Base-by-base conservation (phyloP, 2,888 invertebrate genomes). In the Drosophila suboccidentalis region DNA sequence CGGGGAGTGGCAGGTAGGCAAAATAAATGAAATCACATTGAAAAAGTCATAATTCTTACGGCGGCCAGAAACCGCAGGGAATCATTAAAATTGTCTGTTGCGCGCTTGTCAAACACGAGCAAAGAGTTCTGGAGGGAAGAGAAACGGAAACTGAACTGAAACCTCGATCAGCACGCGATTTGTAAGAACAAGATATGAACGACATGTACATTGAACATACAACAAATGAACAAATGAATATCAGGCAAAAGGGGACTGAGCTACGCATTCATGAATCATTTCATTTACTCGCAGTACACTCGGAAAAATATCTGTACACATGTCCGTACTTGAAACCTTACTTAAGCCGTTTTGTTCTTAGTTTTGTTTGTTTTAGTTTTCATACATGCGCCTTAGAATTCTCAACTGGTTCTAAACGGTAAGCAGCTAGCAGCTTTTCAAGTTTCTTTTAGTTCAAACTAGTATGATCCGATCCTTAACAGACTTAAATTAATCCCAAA, bases 171-270 rank as follows among this genome's bases (percentile, higher is more conserved):
- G 89, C 86, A 87, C 78, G 86, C 87, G 89, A 86, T 86, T 86
- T 86, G 87, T 86, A 80, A 68, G 74, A 87, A 88, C 86, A 88
- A 80, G 89, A 86, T 88, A 83, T 71, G 78, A 87, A 84, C 89
- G 89, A 88, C 86, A 86, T 86, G 89, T 86, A 85, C 84, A 85
- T 75, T 80, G 79, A 79, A 81, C 29, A 29, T 86, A 86, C 78
- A 69, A 77, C 79, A 85, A 80, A 85, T 79, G 80, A 87, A 79
- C 79, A 77, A 67, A 68, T 65, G 64, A 60, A 39, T 46, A n/a
- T 15, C 19, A 22, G 38, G 29, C 34, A 41, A 15, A 32, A 13
- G 32, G 17, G 50, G 41, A 38, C 22, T 19, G 22, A 38, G 41
- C 9, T 59, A 26, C 22, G 60, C 71, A 81, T 70, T 81, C 86